Percentiles rank a stretch among this genome's conserved stretches.
These are phyloP conservation scores for Phaonia tiefii DNA, from an alignment of 2,888 invertebrate genomes.

Conservation along the genomic window DNA sequence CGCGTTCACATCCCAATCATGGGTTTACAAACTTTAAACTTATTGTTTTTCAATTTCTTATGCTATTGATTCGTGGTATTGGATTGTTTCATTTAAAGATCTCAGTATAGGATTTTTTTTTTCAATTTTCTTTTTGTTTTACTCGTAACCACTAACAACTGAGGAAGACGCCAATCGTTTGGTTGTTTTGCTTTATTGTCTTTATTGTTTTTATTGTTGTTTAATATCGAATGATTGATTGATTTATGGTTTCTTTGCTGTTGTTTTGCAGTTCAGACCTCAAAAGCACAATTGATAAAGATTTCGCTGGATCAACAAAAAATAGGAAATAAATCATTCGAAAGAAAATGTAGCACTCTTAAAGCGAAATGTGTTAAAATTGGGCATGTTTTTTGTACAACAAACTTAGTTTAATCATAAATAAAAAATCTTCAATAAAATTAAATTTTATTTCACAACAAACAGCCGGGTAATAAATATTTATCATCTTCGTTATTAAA, in stretches of 20 bases:
- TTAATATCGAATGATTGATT: constrained; percentile 51
- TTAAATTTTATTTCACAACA: too few relatives aligned
- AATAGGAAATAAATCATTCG: constrained; percentile 28
- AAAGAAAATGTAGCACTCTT: background rate
- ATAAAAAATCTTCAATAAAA: too few relatives aligned
- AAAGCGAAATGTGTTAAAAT: background rate
- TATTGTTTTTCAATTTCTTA: constrained; percentile 14
- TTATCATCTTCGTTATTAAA: too few relatives aligned
- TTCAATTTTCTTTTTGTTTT: too few relatives aligned
- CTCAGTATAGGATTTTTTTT: too few relatives aligned
- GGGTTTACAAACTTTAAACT: background rate
- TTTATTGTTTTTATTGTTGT: constrained; percentile 21
- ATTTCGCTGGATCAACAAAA: too few relatives aligned
- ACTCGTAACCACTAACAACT: background rate
- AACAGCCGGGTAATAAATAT: too few relatives aligned
- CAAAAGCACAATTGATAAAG: constrained; percentile 4
- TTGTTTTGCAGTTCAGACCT: background rate
- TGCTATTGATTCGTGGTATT: background rate
- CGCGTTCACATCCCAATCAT: too few relatives aligned
- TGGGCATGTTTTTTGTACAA: constrained; percentile 8
- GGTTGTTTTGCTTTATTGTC: constrained; percentile 11
- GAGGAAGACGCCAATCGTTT: constrained; percentile 43
- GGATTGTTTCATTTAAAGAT: background rate
- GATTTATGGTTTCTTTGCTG: constrained; percentile 43
- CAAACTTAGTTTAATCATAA: too few relatives aligned